Base-by-base conservation (phyloP, 2,113 vertebrate genomes). In the Podarcis muralis region DNA sequence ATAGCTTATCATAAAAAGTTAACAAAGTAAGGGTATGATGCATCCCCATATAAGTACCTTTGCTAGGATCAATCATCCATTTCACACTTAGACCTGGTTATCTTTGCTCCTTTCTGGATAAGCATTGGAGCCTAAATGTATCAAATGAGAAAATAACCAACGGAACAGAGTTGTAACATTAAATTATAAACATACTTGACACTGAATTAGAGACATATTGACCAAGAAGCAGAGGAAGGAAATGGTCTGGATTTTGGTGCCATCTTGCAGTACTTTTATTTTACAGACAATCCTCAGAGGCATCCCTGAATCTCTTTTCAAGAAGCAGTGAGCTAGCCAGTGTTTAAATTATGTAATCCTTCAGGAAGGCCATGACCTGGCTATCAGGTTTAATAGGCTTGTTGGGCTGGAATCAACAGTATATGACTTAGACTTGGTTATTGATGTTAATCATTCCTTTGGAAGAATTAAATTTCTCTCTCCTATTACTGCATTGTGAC, bases 141-240 rank as follows among this genome's bases (percentile, higher is more conserved):
- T 90, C 89, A 97, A 96, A 97, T 94, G 95, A 91, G 90, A 96
- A 95, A 89, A 89, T 92, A 15, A 81, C 93, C 90, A 91, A 83
- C 88, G 92, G 27, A 94, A 94, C 84, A 96, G 95, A 94, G 91
- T 85, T 48, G 48, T 69, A 90, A 93, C 92, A 94, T 93, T 92
- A 93, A 93, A 95, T 96, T 97, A 97, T 97, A 97, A 96, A 92
- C 77, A 93, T 93, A 84, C 89, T 23, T 83, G 88, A 87, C 72
- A 93, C 93, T 90, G 86, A 78, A 88, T 92, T 84, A 83, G 87
- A 95, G 86, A 92, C 90, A 81, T 95, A 89, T 37, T 88, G 91
- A 88, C 89, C 92, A 93, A 95, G 81, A 40, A 81, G 5, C 84
- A 74, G 76, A 81, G 80, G n/a, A 43, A 89, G 57, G 87, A n/a